A percentile compares a stretch with the other conserved stretches of the same genome.
These are phyloP conservation scores for Drosophila cardini DNA, from an alignment of 1,140 invertebrate species.

Conservation along the genomic window DNA sequence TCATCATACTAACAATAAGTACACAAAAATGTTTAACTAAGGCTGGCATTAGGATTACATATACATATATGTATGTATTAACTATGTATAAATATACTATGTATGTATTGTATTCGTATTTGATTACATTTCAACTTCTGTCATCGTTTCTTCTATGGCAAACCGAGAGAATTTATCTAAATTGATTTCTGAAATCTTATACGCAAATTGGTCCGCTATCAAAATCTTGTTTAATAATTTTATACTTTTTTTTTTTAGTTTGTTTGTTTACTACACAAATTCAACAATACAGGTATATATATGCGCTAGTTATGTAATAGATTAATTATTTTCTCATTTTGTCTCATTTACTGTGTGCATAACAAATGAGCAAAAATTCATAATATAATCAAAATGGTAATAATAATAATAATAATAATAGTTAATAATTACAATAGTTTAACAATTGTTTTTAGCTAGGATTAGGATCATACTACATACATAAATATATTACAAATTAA, in stretches of 20 bases:
- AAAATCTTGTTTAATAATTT: conserved; percentile 81
- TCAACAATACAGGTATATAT: conserved; percentile 73
- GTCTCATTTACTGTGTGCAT: conserved; percentile 40
- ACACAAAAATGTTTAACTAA: conserved; percentile 57
- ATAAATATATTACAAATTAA: conserved; percentile 50
- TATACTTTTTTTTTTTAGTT: no score
- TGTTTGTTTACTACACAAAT: conserved; percentile 74
- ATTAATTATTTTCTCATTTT: conserved; percentile 37
- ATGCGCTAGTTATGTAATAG: conserved; percentile 44
- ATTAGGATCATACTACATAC: conserved; percentile 9
- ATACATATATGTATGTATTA: conserved; percentile 29
- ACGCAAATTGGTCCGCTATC: conserved; percentile 84
- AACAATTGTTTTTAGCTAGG: conserved; percentile 45
- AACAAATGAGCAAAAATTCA: conserved; percentile 63
- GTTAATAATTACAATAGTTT: conserved; percentile 43
- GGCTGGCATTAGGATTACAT: conserved; percentile 50
- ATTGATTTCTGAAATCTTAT: conserved; percentile 82
- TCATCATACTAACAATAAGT: conserved; percentile 34
- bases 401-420: conserved; percentile 52
- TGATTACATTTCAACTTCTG: no score
- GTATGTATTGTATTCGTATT: conserved; percentile 31
- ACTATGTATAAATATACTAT: conserved; percentile 39
- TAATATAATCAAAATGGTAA: conserved; percentile 59
- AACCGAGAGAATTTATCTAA: conserved; percentile 76
- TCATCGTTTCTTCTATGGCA: conserved; percentile 54